phyloP scores from a whole-genome alignment of 2,113 vertebrate genomes.

The Pseudolaguvia tuberculata region DNA sequence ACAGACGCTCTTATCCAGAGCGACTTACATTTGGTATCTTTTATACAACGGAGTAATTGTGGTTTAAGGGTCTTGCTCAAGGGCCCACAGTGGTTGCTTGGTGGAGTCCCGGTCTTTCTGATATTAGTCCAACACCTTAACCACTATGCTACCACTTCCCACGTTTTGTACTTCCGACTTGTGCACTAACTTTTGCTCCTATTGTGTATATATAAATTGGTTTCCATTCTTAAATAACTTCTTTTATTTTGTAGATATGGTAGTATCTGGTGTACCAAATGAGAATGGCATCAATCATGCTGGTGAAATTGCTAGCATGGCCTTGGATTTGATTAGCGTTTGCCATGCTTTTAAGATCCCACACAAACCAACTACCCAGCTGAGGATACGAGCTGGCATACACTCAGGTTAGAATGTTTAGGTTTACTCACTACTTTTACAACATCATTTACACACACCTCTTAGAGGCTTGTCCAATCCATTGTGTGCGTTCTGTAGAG shows the following conservation, averaged over 20 bases:
- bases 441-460: not conserved
- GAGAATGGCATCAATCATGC: slow-evolving; percentile 71
- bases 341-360: slow-evolving; percentile 70
- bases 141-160: too few species aligned
- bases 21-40: too few species aligned
- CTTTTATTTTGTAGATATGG: slow-evolving; percentile 64
- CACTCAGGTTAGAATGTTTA: slow-evolving; percentile 63
- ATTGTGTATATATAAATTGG: too few species aligned
- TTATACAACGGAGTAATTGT: too few species aligned
- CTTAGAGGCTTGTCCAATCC: not conserved
- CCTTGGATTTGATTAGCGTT: slow-evolving; percentile 65
- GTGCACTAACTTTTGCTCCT: too few species aligned
- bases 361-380: slow-evolving; percentile 68
- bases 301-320: slow-evolving; percentile 73
- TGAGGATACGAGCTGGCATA: slow-evolving; percentile 70
- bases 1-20: too few species aligned
- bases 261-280: slow-evolving; percentile 71
- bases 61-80: too few species aligned
- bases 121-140: too few species aligned
- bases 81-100: too few species aligned
- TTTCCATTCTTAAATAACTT: not conserved
- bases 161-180: too few species aligned
- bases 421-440: not conserved
- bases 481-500: not conserved
- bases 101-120: too few species aligned